Percentiles rank a stretch among this genome's conserved stretches.
Evolutionary conservation across 2,113 vertebrate genomes (phyloP).

Genomic region (Hyperoodon ampullatus): DNA sequence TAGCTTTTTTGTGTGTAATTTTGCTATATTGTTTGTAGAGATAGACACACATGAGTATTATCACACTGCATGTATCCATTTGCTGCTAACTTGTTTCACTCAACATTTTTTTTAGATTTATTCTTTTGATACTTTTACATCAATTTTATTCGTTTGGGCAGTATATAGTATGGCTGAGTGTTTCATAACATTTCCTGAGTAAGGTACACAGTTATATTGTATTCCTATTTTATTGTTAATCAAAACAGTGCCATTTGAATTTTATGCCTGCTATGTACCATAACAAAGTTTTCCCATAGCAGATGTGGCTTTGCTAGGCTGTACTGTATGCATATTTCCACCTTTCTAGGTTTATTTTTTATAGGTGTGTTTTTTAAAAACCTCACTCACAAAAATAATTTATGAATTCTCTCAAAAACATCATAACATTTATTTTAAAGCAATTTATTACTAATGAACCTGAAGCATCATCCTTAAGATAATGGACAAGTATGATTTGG

Average conservation of each 20-base stretch:
- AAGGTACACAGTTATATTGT: neutral
- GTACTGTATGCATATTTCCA: neutral
- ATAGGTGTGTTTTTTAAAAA: neutral
- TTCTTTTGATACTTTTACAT: neutral
- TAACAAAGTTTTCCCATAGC: neutral
- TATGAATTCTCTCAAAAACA: neutral
- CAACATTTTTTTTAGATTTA: neutral
- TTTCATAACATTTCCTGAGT: conserved; percentile 17
- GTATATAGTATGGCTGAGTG: neutral
- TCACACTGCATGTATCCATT: neutral
- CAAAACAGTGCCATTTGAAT: neutral
- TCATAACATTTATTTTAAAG: conserved; percentile 10
- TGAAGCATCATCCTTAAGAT: neutral
- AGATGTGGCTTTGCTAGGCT: neutral
- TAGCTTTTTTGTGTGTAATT: neutral
- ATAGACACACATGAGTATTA: neutral
- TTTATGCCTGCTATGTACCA: neutral
- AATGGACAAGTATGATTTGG: neutral
- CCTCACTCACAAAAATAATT: neutral
- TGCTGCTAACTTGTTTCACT: neutral
- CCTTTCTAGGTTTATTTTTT: neutral
- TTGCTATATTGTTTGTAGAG: neutral
- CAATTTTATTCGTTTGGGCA: neutral
- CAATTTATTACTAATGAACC: neutral
- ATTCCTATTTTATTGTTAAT: conserved; percentile 7